Base-by-base conservation (phyloP, 2,113 vertebrate species). In the Vanacampus margaritifer region DNA sequence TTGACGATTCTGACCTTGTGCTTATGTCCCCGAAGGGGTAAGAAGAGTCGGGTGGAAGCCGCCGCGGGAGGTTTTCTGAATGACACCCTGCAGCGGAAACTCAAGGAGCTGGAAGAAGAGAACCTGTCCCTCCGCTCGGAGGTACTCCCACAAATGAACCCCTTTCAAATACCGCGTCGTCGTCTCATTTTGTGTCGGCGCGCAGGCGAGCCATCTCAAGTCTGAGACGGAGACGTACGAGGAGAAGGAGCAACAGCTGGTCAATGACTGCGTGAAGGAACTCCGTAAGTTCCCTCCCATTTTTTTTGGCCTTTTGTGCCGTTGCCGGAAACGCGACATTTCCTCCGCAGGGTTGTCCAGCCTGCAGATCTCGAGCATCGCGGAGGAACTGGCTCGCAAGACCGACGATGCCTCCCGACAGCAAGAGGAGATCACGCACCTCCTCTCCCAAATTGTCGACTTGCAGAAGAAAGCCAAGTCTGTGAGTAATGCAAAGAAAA, bases 361-460 rank as follows among this genome's bases (percentile, higher is more conserved):
- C 12, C 90, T 96, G 69, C 97, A 99, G 74, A 98, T 99, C 81
- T 93, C 93, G 32, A 84, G 84, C 43, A 95, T 99, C 79, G 94
- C 97, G 0, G 97, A 99, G 71, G 97, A 99, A 58, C 65, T 99
- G 87, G 94, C 94, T 62, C 96, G 94, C 79, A 98, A 98, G 88
- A 99, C 96, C 0, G 97, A 98, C 62, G 97, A 99, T 24, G 95
- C 96, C 1, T 93, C 95, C 21, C 93, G 97, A 0, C 97, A 99
- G 77, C 97, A 99, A 51, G 97, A 99, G 72, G 96, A 99, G 88
- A 98, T 99, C 87, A 99, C 97, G 1, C 95, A 98, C 80, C 93
- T 98, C 21, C 94, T 99, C 32, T 98, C 97, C 1, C 95, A 98
- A 71, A 96, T 98, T 14, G 97, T 99, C 0, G 97, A 98, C 72